phyloP scores from a whole-genome alignment of 2,888 invertebrate species.

The Archaeoteleia sp. region DNA sequence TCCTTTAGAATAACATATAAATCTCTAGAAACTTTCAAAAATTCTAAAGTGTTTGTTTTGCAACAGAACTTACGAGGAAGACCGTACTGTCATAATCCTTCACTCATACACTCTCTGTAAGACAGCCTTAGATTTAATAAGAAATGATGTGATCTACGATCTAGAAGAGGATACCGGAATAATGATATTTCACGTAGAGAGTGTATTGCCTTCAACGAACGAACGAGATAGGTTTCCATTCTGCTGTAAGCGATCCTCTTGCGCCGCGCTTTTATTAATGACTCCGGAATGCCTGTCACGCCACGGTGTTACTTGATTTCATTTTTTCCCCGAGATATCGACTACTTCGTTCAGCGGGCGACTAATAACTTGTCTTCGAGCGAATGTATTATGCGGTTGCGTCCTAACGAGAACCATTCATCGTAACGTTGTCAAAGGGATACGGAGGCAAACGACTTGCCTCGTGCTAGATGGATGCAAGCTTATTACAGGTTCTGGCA shows the following conservation, averaged over 20 bases:
- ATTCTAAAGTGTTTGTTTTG: too few species aligned
- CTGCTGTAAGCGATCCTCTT: background rate
- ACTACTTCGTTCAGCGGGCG: slow-evolving; percentile 9
- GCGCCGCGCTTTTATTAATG: slow-evolving; percentile 32
- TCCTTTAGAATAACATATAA: too few species aligned
- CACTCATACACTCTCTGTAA: too few species aligned
- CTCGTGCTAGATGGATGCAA: background rate
- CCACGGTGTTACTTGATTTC: slow-evolving; percentile 31
- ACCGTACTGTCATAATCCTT: too few species aligned
- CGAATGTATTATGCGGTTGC: background rate
- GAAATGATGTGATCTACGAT: too few species aligned
- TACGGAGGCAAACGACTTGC: slow-evolving; percentile 2
- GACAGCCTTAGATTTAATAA: too few species aligned
- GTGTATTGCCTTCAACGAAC: background rate
- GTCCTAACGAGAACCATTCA: slow-evolving; percentile 33
- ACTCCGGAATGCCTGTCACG: slow-evolving; percentile 17
- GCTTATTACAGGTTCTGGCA: slow-evolving; percentile 7
- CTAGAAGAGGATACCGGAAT: too few species aligned
- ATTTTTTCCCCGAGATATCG: slow-evolving; percentile 24
- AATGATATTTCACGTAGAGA: slow-evolving; percentile 37
- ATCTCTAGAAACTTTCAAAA: too few species aligned
- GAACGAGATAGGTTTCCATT: slow-evolving; percentile 25
- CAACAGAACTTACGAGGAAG: too few species aligned
- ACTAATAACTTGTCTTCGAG: slow-evolving; percentile 34
- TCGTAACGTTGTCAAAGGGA: slow-evolving; percentile 20